Evolutionary conservation across 2,797 vertebrate genomes (phyloP).

Genomic region (Myripristis murdjan): DNA sequence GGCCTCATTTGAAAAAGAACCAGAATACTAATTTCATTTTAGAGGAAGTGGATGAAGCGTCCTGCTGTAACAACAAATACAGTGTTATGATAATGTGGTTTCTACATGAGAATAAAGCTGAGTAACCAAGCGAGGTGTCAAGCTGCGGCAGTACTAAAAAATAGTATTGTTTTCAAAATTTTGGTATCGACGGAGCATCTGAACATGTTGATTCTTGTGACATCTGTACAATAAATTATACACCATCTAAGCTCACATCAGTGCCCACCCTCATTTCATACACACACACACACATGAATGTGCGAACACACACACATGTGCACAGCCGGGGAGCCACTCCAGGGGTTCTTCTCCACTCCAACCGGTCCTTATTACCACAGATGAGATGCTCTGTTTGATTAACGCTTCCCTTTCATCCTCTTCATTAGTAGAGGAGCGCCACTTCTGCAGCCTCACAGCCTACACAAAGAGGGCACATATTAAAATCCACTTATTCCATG

Average conservation of each 20-base stretch:
- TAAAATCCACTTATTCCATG: constrained; percentile 76
- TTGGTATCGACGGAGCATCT: too few relatives aligned
- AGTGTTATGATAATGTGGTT: too few relatives aligned
- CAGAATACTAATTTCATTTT: too few relatives aligned
- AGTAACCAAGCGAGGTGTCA: too few relatives aligned
- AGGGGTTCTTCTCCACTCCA: constrained; percentile 56
- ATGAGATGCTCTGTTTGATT: constrained; percentile 80
- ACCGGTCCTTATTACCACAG: constrained; percentile 59
- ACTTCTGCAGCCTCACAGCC: constrained; percentile 46
- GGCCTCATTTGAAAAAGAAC: too few relatives aligned
- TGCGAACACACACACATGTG: constrained; percentile 16
- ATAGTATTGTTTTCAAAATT: too few relatives aligned
- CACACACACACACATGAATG: constrained; percentile 25
- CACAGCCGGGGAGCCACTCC: constrained; percentile 57
- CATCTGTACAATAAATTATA: constrained; percentile 13
- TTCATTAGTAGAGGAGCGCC: constrained; percentile 74
- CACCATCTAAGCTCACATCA: not conserved
- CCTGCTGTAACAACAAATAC: too few relatives aligned
- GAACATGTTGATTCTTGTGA: too few relatives aligned
- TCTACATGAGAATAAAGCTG: too few relatives aligned
- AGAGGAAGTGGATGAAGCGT: too few relatives aligned
- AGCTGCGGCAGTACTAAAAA: too few relatives aligned
- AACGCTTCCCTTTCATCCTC: constrained; percentile 80
- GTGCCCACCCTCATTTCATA: not conserved
- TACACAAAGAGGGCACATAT: constrained; percentile 69